phyloP scores from a whole-genome alignment of 2,113 vertebrate genomes.

The Mastomys coucha region DNA sequence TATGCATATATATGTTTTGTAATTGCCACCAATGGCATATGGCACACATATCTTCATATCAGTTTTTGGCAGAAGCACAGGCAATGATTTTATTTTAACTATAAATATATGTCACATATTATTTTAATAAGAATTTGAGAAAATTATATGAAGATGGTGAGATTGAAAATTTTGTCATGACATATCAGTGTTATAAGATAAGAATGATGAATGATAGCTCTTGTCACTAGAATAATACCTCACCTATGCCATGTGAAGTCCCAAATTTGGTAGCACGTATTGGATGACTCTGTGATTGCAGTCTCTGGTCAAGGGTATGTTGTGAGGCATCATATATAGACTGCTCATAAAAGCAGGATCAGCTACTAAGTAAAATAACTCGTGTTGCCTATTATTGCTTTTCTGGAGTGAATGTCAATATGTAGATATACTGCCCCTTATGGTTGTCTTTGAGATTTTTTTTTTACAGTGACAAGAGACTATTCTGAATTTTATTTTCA shows the following conservation, averaged over 20 bases:
- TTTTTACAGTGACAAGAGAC: conserved; percentile 41
- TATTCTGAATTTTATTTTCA: conserved; percentile 70
- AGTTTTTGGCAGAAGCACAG: background rate
- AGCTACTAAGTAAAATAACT: background rate
- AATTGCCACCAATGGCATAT: background rate
- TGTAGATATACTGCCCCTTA: background rate
- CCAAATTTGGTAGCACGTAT: rapidly evolving
- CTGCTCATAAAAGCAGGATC: background rate
- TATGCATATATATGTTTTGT: background rate
- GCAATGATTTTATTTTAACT: background rate
- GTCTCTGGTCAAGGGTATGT: background rate
- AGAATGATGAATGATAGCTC: background rate
- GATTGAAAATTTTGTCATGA: background rate
- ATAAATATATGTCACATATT: background rate
- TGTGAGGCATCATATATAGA: background rate
- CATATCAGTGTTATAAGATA: background rate
- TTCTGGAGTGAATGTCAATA: background rate
- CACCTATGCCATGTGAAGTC: background rate
- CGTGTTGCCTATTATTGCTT: background rate
- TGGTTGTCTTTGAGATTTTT: background rate
- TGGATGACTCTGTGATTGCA: background rate
- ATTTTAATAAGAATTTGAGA: background rate
- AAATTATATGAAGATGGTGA: background rate
- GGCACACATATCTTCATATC: background rate
- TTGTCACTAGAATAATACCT: background rate